Evolutionary conservation across 2,113 vertebrate species (phyloP), one percentile per base, ranked within the genome.

Genomic region (Colossoma macropomum): DNA sequence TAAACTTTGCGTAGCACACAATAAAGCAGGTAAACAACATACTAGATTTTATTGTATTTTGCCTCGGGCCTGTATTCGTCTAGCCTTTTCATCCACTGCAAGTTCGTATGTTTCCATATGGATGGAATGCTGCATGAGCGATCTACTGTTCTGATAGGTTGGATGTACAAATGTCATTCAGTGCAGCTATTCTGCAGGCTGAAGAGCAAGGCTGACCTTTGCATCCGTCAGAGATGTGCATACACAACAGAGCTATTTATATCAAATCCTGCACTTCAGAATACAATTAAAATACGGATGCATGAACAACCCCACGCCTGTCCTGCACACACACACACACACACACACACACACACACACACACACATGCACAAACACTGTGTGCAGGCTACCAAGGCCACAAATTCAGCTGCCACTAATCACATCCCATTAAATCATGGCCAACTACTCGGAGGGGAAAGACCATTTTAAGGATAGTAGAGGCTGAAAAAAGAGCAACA

Each of bases 231-330:
- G 72, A 71, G 54, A 66, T 74, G 59, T 74, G 38, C 71, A 77
- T 59, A 30, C 79, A 81, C 56, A 72, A 77, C 32, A 52, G 45
- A 25, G 66, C 54, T 86, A 85, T 83, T 84, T 78, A 84, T 86
- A 87, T 80, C 30, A 23, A 32, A 23, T 65, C 72, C 66, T 15
- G 75, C 84, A 84, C 77, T 74, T 85, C 86, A 75, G 60, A 78
- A 74, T 86, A 82, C 73, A 77, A 82, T 85, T 84, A 87, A 75
- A 71, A 84, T 85, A 86, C 75, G 77, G 80, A 83, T 62, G 73
- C 73, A 50, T 86, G 84, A 86, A 62, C 74, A 75, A 45, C 77
- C 59, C 38, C 52, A 75, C 68, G 74, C 60, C 74, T 77, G 48
- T 77, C 73, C 52, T 62, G 25, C 50, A 59, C 80, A 75, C 28